Evolutionary conservation across 1,140 invertebrate genomes (phyloP), one percentile per base, ranked within the genome.

Genomic region (Trinorchestia longiramus): DNA sequence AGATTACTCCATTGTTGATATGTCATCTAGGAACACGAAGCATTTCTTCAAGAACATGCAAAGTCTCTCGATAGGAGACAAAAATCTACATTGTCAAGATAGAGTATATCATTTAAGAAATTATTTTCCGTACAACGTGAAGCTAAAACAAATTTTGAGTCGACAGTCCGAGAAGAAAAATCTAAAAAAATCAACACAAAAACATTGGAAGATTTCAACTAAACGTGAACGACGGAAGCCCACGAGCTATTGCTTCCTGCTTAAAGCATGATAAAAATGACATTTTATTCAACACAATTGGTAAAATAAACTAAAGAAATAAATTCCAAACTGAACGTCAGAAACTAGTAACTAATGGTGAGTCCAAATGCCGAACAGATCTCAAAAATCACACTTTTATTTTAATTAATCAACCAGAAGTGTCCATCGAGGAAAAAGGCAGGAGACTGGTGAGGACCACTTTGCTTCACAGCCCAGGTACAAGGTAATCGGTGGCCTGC

Each of bases 181-280:
- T 41, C 88, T 90, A 90, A 42, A 8, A n/a, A 42, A 90, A 90
- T 90, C 43, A 90, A 90, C 88, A 90, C 88, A 90, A 90, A 90
- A 90, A 90, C 88, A 42, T 90, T 36, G 43, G 88, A 90, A 90
- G 43, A 43, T 90, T 90, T 90, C 41, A 90, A 90, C 15, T 41
- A 43, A 90, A 90, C n/a, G 23, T 90, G 88, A 90, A 90, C 88
- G 88, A 90, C 88, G 43, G 36, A 77, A 77, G 88, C 88, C 88
- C 88, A 41, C 15, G 36, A 90, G 43, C 41, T 8, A 19, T 90
- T 90, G 88, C 88, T 90, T 90, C 88, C 4, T 42, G 88, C 88
- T 42, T 90, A 11, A 41, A 90, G 88, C 41, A 90, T 28, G 88
- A 42, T 90, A 90, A 90, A 87, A 90, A 90, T 23, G 88, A 42